Base-by-base conservation (phyloP, 2,888 invertebrate genomes). In the Asteroscopus sphinx region DNA sequence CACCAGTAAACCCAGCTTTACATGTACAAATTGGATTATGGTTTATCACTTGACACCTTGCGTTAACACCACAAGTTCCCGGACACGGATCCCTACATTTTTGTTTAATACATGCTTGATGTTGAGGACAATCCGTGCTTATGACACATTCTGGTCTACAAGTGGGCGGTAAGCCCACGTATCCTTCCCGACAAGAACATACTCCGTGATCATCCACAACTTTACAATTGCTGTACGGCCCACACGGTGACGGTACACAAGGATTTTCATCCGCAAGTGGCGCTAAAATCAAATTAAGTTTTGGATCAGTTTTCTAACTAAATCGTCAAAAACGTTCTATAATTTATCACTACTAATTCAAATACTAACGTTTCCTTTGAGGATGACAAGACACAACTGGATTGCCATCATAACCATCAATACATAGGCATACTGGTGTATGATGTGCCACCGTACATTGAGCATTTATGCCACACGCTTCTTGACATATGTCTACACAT, bases 1-100 rank as follows among this genome's bases (percentile, higher is more conserved):
- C 97, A 17, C 98, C 98, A 16, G 96, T 97, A 87, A 94, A 96
- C 81, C 96, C 96, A 58, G 95, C 90, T 73, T 95, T 95, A 86
- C 97, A 98, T 73, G 96, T 96, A 87, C 97, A 98, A 76, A 97
- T 96, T 9, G 97, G 97, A 85, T 96, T 96, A 82, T 97, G 97
- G 85, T 97, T 97, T 64, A 96, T 96, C 47, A 96, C 96, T 86
- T 96, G 95, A 82, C 97, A 97, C 67, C 95, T 93, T 41, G 97
- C 96, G 82, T 96, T 96, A 47, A 96, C 84, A 54, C 97, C 97
- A 81, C 97, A 97, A 55, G 96, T 96, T 76, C 97, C 97, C 15
- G 96, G 95, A 86, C 97, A 97, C 52, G 97, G 97, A 87, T 97
- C 96, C 78, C 94, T 95, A 80, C 97, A 97, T 84, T 96, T 96